These are phyloP conservation scores for Bombylius major DNA, from an alignment of 2,888 invertebrate species.

Conservation along the genomic window DNA sequence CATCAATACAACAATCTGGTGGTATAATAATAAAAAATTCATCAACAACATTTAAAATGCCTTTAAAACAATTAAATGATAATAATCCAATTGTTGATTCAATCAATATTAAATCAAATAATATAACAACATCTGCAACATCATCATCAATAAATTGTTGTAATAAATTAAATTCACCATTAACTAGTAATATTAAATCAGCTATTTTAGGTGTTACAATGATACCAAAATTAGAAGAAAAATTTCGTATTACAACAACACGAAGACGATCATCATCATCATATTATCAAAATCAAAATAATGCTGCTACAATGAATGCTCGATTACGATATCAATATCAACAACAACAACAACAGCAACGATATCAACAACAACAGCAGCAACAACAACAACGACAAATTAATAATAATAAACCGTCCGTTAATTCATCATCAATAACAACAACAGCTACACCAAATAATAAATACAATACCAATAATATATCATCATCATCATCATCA, in stretches of 20 bases:
- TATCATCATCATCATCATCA: background rate
- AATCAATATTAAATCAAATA: slow-evolving; percentile 12
- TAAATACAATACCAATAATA: background rate
- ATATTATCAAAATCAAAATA: no score
- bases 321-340: background rate
- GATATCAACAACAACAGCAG: no score
- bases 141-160: background rate
- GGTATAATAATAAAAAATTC: background rate
- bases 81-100: slow-evolving; percentile 1
- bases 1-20: no score
- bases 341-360: background rate
- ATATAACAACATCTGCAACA: slow-evolving; percentile 11
- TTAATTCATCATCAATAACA: no score
- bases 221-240: slow-evolving; percentile 19
- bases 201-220: slow-evolving; percentile 17
- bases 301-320: no score
- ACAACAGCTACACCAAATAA: background rate
- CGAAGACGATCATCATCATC: background rate
- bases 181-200: slow-evolving; percentile 18
- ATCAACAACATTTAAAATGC: slow-evolving; percentile 25
- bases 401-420: no score
- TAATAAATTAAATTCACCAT: slow-evolving; percentile 10
- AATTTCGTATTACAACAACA: slow-evolving; percentile 8
- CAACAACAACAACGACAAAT: background rate
- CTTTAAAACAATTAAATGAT: slow-evolving; percentile 31